These are phyloP conservation scores for Drosophila nigromelanica DNA, from an alignment of 1,140 invertebrate species.

Conservation along the genomic window DNA sequence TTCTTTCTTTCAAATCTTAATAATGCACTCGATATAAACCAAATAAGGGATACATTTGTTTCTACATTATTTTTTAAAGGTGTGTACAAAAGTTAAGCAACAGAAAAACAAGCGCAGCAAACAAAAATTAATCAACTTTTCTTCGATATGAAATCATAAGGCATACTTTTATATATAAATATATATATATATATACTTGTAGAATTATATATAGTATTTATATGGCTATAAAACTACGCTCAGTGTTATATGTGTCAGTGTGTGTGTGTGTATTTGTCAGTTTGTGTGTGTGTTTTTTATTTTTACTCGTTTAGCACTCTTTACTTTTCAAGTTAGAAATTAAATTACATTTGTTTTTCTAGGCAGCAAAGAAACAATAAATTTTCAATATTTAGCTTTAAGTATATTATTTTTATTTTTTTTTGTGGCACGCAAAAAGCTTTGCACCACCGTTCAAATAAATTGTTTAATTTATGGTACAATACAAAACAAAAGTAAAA, in stretches of 20 bases:
- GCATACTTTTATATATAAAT: conserved; percentile 52
- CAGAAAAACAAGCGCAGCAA: conserved; percentile 70
- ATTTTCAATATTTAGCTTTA: conserved; percentile 26
- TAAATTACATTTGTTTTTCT: conserved; percentile 15
- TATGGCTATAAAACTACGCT: conserved; percentile 48
- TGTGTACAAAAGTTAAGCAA: conserved; percentile 50
- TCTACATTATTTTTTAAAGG: not conserved
- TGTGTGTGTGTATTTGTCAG: conserved; percentile 41
- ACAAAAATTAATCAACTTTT: conserved; percentile 38
- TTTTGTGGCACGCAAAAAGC: conserved; percentile 26
- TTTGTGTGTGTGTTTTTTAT: conserved; percentile 29
- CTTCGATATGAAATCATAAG: conserved; percentile 62
- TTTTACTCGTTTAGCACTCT: conserved; percentile 57
- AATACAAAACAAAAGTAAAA: conserved; percentile 25
- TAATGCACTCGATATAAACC: conserved; percentile 72
- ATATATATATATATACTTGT: conserved; percentile 55
- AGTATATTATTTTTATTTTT: conserved; percentile 17
- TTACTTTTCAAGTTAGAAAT: conserved; percentile 12
- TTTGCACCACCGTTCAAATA: not conserved
- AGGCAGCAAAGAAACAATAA: conserved; percentile 35
- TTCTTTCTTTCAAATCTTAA: conserved; percentile 56
- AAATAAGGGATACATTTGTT: conserved; percentile 37
- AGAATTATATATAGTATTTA: conserved; percentile 60
- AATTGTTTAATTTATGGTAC: conserved; percentile 12
- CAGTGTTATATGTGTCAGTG: conserved; percentile 41